A percentile compares a stretch with the other conserved stretches of the same genome.
These are phyloP conservation scores for Drosophila lini DNA, from an alignment of 1,140 invertebrate genomes.

Conservation along the genomic window DNA sequence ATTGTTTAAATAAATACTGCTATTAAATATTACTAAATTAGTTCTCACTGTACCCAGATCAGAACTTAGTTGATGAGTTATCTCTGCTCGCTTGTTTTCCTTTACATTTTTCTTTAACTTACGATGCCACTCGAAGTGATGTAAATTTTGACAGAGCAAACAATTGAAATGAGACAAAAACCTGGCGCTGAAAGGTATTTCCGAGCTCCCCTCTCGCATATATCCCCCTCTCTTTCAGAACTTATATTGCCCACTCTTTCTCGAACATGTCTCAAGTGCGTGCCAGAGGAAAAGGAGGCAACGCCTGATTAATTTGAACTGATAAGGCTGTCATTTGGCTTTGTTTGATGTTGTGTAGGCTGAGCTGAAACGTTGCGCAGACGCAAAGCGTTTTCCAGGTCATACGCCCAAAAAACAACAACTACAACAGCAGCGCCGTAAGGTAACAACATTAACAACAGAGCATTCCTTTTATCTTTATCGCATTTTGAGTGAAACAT, in stretches of 20 bases:
- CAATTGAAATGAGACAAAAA: constrained; percentile 56
- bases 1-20: too few species aligned
- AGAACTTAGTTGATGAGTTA: constrained; percentile 2
- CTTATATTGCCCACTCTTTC: neutral
- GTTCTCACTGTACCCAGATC: constrained; percentile 7
- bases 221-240: neutral
- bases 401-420: constrained; percentile 54
- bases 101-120: constrained; percentile 16
- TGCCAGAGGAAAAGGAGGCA: constrained; percentile 56
- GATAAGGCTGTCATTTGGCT: constrained; percentile 78
- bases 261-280: constrained; percentile 48
- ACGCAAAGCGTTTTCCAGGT: constrained; percentile 76
- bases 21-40: too few species aligned
- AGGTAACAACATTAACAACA: constrained; percentile 34
- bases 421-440: constrained; percentile 4
- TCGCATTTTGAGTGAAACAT: constrained; percentile 75
- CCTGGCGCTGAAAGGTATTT: constrained; percentile 64
- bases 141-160: constrained; percentile 72
- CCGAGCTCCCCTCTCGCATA: neutral
- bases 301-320: constrained; percentile 80
- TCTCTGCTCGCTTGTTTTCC: neutral
- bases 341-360: constrained; percentile 65
- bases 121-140: constrained; percentile 39
- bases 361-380: constrained; percentile 68
- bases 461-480: constrained; percentile 74